A percentile compares a stretch with the other conserved stretches of the same genome.
Evolutionary conservation across 2,888 invertebrate genomes (phyloP).

Genomic region (Calameuta idolon): DNA sequence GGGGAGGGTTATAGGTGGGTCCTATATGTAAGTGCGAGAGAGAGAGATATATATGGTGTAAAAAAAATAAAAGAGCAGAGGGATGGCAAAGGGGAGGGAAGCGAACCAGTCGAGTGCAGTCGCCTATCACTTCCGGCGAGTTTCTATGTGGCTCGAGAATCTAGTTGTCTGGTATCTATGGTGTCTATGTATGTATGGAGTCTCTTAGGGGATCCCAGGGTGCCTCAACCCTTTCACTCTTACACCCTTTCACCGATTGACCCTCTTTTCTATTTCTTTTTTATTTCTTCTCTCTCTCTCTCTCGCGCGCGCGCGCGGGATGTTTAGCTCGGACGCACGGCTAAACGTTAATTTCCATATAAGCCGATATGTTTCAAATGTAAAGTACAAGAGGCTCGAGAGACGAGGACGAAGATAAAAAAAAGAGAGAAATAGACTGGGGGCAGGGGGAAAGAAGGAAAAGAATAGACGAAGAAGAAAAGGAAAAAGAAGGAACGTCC

Average conservation of each 20-base stretch:
- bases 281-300: no score
- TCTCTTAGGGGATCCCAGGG: no score
- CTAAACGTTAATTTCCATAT: conserved; percentile 58
- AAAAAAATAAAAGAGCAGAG: neutral
- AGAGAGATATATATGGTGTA: neutral
- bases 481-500: conserved; percentile 31
- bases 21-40: neutral
- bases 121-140: conserved; percentile 3
- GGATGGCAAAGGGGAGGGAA: no score
- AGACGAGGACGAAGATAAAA: neutral
- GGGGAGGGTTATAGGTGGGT: neutral
- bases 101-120: neutral
- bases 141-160: neutral
- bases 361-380: conserved; percentile 59
- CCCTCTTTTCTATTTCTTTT: no score
- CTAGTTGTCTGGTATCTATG: no score
- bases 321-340: conserved; percentile 7
- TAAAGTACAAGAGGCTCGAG: conserved; percentile 34
- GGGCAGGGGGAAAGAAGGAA: conserved; percentile 23
- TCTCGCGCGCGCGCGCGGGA: no score
- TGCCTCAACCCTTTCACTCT: no score
- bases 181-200: no score
- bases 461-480: conserved; percentile 31
- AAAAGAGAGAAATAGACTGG: conserved; percentile 30
- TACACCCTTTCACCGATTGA: no score